These are phyloP conservation scores for Lasioglossum pauxillum DNA, from an alignment of 2,888 invertebrate genomes.

Conservation along the genomic window DNA sequence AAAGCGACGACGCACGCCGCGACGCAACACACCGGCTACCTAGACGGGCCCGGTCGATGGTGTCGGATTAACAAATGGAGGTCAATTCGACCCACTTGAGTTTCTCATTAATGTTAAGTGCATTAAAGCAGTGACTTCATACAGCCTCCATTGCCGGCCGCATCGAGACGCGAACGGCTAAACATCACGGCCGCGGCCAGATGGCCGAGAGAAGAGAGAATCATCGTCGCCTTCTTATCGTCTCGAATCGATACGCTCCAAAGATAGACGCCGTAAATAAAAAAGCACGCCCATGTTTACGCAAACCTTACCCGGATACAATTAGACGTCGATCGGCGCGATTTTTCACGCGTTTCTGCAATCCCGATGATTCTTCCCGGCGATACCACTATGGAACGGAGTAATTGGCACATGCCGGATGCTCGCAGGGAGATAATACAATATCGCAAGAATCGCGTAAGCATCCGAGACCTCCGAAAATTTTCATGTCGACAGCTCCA, in stretches of 20 bases:
- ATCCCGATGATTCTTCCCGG: not conserved
- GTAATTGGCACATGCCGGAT: not conserved
- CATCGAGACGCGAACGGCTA: slow-evolving; percentile 20
- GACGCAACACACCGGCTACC: slow-evolving; percentile 7
- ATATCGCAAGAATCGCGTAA: not conserved
- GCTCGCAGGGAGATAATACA: not conserved
- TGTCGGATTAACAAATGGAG: slow-evolving; percentile 71
- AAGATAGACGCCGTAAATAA: slow-evolving; percentile 9
- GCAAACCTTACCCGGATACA: not conserved
- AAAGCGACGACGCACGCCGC: not conserved
- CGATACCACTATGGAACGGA: not conserved
- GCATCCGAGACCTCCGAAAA: not conserved
- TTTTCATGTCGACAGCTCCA: not conserved
- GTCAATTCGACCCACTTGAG: slow-evolving; percentile 78
- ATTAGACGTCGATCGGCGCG: not conserved
- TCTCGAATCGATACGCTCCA: slow-evolving; percentile 12
- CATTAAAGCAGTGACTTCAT: slow-evolving; percentile 69
- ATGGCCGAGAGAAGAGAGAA: not conserved
- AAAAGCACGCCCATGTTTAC: slow-evolving; percentile 2
- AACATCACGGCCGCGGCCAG: slow-evolving; percentile 18
- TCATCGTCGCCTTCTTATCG: not conserved
- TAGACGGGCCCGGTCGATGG: slow-evolving; percentile 43
- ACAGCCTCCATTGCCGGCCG: slow-evolving; percentile 17
- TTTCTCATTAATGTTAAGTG: slow-evolving; percentile 72
- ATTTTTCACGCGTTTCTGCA: slow-evolving; percentile 1